These are phyloP conservation scores for Ispidina picta DNA, from an alignment of 2,797 vertebrate species.

Conservation along the genomic window DNA sequence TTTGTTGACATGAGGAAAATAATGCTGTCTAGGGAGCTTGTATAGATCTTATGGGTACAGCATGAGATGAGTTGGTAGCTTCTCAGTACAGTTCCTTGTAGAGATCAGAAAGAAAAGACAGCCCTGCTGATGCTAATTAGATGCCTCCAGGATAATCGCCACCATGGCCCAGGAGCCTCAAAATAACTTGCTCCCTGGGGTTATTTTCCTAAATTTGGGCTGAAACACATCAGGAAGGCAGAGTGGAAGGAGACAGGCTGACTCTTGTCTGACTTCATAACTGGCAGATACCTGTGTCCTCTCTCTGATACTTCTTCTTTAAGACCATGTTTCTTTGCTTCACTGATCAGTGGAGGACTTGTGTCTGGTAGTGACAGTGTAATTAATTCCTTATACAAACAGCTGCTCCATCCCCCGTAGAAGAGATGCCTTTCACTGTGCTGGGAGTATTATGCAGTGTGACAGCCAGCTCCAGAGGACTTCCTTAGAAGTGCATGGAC, in stretches of 20 bases:
- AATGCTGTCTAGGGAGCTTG: neutral
- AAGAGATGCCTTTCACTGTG: neutral
- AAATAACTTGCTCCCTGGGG: conserved; percentile 23
- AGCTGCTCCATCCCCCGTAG: conserved; percentile 12
- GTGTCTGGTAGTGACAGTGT: neutral
- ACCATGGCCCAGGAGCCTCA: conserved; percentile 6
- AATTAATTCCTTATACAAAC: conserved; percentile 55
- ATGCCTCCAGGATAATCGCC: conserved; percentile 5
- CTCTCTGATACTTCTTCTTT: conserved; percentile 6
- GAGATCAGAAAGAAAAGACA: conserved; percentile 34
- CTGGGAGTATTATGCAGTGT: neutral
- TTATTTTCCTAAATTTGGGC: conserved; percentile 8
- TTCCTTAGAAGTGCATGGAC: neutral
- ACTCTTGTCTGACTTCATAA: neutral
- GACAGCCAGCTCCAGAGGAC: neutral
- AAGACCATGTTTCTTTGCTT: neutral
- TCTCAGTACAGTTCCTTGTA: neutral
- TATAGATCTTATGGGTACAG: neutral
- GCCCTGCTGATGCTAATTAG: neutral
- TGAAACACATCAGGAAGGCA: neutral
- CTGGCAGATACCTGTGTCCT: neutral
- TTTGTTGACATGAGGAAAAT: conserved; percentile 4
- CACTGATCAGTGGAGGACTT: conserved; percentile 3
- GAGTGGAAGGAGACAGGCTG: neutral
- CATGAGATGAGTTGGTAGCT: conserved; percentile 13